These are phyloP conservation scores for Aphelenchoides avenae DNA, from an alignment of 1,140 invertebrate genomes.

Conservation along the genomic window DNA sequence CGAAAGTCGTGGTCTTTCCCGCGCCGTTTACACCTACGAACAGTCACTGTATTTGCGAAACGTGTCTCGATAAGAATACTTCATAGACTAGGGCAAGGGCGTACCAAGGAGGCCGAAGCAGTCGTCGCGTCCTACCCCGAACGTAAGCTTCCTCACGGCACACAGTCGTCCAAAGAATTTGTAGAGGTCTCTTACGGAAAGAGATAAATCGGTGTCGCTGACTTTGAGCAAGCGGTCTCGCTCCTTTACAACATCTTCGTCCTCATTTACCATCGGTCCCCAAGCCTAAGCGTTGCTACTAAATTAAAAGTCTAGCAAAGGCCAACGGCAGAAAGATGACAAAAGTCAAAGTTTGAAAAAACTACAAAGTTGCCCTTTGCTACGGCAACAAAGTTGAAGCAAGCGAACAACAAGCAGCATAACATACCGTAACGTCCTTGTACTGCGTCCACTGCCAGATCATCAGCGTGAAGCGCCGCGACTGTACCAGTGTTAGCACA, in stretches of 20 bases:
- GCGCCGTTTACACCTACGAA: constrained; percentile 34
- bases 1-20: constrained; percentile 36
- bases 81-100: constrained; percentile 4
- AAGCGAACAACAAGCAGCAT: no score
- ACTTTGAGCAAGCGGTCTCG: constrained; percentile 7
- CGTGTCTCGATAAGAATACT: neutral
- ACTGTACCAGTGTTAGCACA: no score
- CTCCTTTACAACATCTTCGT: constrained; percentile 22
- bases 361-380: no score
- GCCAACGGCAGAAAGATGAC: no score
- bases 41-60: constrained; percentile 9
- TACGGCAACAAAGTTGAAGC: no score
- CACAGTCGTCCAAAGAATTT: constrained; percentile 25
- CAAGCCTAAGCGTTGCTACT: no score
- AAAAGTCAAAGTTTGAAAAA: no score
- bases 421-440: no score
- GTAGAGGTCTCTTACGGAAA: constrained; percentile 19
- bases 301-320: no score
- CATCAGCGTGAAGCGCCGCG: no score
- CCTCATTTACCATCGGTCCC: no score
- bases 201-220: constrained; percentile 9
- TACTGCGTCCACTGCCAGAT: no score
- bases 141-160: constrained; percentile 29
- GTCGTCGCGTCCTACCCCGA: constrained; percentile 19
- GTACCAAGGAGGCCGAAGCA: constrained; percentile 35